These are phyloP conservation scores for Sebastes cheni DNA, from an alignment of 2,797 vertebrate species.

Conservation along the genomic window DNA sequence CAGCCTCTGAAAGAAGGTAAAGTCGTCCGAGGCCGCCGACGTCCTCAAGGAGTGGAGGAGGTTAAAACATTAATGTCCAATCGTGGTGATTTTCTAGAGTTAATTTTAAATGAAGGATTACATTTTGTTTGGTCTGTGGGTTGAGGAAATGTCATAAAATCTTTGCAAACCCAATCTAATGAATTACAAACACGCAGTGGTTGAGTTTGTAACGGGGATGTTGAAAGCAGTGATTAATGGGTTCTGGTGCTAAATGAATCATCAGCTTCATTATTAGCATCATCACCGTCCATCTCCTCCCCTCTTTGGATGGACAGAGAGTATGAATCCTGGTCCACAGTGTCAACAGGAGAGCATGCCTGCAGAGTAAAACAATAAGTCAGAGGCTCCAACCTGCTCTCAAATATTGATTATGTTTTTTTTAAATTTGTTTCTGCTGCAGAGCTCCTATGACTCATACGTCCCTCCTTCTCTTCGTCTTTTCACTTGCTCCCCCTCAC, in stretches of 20 bases:
- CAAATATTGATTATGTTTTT: slow-evolving; percentile 52
- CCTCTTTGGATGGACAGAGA: not conserved
- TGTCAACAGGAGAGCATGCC: slow-evolving; percentile 17
- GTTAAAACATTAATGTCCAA: too few relatives aligned
- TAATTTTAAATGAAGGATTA: not conserved
- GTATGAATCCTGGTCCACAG: not conserved
- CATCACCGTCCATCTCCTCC: not conserved
- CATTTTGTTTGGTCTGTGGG: not conserved
- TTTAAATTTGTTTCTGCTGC: slow-evolving; percentile 46
- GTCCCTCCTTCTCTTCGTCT: slow-evolving; percentile 8
- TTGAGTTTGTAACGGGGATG: not conserved
- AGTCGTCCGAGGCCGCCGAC: too few relatives aligned
- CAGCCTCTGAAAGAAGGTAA: too few relatives aligned
- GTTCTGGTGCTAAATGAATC: not conserved
- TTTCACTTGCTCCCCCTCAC: not conserved
- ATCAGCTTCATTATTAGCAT: not conserved
- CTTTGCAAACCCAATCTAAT: not conserved
- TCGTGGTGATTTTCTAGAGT: not conserved
- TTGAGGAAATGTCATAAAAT: not conserved
- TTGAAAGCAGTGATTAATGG: not conserved
- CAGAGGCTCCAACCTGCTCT: slow-evolving; percentile 31
- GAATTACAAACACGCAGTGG: not conserved
- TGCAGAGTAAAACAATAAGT: slow-evolving; percentile 9
- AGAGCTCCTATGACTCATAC: slow-evolving; percentile 40
- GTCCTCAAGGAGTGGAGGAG: too few relatives aligned